Percentiles rank a stretch among this genome's conserved stretches.
phyloP scores from a whole-genome alignment of 2,888 invertebrate species.

The Brachylomia viminalis region DNA sequence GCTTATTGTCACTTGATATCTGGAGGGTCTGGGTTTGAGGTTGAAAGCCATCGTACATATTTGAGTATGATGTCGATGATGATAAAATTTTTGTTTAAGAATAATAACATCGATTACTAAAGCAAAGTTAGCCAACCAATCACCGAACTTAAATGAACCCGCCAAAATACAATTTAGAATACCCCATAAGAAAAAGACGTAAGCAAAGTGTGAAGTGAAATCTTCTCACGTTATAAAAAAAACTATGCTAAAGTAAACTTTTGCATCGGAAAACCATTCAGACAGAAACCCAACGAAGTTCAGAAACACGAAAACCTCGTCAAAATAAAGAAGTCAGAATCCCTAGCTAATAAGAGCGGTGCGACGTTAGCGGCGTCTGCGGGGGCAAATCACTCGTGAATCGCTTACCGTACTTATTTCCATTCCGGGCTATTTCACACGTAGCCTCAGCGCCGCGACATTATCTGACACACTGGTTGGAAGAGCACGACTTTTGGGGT shows the following conservation, averaged over 20 bases:
- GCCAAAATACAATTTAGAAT: not conserved
- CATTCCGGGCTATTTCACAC: slow-evolving; percentile 77
- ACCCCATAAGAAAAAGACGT: not conserved
- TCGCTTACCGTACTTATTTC: slow-evolving; percentile 75
- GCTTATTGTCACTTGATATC: not conserved
- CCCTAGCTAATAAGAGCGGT: slow-evolving; percentile 60
- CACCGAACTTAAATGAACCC: not conserved
- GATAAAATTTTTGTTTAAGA: not conserved
- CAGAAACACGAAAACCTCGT: slow-evolving; percentile 51
- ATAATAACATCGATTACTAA: not conserved
- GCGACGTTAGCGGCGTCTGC: slow-evolving; percentile 59
- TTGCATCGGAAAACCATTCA: slow-evolving; percentile 54
- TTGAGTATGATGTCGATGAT: not conserved
- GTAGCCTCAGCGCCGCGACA: slow-evolving; percentile 61
- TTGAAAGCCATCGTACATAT: not conserved
- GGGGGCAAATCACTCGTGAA: slow-evolving; percentile 75
- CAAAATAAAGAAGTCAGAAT: slow-evolving; percentile 59
- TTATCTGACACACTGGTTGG: slow-evolving; percentile 64
- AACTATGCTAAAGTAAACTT: slow-evolving; percentile 38
- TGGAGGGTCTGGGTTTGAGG: not conserved
- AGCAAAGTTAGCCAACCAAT: not conserved
- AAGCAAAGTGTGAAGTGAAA: slow-evolving; percentile 5
- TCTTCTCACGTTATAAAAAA: slow-evolving; percentile 32
- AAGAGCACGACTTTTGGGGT: slow-evolving; percentile 7
- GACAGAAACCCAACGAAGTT: slow-evolving; percentile 18